Evolutionary conservation across 2,113 vertebrate genomes (phyloP).

Genomic region (Thamnaconus septentrionalis): DNA sequence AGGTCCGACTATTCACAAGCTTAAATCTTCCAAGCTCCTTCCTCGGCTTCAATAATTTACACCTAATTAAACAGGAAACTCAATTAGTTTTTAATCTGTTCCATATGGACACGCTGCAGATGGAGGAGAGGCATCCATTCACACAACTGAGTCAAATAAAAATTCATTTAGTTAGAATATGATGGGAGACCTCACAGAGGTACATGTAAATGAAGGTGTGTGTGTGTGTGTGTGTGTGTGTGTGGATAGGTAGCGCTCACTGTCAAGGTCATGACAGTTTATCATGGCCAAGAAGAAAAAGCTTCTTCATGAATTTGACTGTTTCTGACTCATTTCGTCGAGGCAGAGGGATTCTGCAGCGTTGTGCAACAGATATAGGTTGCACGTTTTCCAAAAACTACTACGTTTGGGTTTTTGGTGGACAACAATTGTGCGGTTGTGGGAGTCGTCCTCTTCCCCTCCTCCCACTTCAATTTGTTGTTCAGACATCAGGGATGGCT

Average conservation of each 20-base stretch:
- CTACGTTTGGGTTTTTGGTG: not conserved
- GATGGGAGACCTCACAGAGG: slow-evolving; percentile 3
- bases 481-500: slow-evolving; percentile 21
- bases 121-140: slow-evolving; percentile 35
- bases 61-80: slow-evolving; percentile 51
- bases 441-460: not conserved
- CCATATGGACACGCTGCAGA: slow-evolving; percentile 39
- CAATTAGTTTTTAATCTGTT: slow-evolving; percentile 58
- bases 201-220: slow-evolving; percentile 14
- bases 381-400: not conserved
- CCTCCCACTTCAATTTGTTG: not conserved
- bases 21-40: slow-evolving; percentile 13
- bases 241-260: not conserved
- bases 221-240: not conserved
- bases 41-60: slow-evolving; percentile 48
- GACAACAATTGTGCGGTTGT: not conserved
- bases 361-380: not conserved
- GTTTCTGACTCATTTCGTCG: not conserved
- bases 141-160: slow-evolving; percentile 34
- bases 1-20: slow-evolving; percentile 11
- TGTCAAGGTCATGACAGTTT: slow-evolving; percentile 10
- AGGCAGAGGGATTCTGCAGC: not conserved
- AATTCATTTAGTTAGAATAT: slow-evolving; percentile 25
- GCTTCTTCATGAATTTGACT: not conserved
- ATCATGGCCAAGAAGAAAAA: not conserved